Evolutionary conservation across 2,888 invertebrate species (phyloP), one percentile per base, ranked within the genome.

Genomic region (Campoplex nolae): DNA sequence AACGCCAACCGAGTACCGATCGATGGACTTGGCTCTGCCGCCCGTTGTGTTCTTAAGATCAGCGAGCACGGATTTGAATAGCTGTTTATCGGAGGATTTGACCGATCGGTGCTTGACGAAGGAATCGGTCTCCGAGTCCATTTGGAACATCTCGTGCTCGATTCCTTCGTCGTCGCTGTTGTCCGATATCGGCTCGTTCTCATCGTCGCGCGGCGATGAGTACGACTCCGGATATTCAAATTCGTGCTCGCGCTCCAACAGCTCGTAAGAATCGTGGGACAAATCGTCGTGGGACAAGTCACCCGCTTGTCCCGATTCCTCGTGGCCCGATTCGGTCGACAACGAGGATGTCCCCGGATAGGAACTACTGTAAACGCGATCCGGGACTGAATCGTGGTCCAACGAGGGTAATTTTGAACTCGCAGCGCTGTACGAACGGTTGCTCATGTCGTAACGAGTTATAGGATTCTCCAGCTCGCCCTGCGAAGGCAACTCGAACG

Each of bases 261-360:
- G 95, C 93, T 98, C 98, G 94, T 98, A 98, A 91, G 98, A 98
- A 94, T 98, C 98, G 94, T 98, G 98, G 51, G 98, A 97, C 48
- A 98, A 95, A 95, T 98, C 98, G 93, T 98, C 98, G 93, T 98
- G 98, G 13, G 98, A 98, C 86, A 97, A 95, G 90, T 96, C 96
- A 89, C 96, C 96, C 84, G 96, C 95, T 23, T 96, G 96, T n/a
- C 95, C 96, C 91, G 96, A 95, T 90, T 97, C 97, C 90, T 96
- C 95, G 91, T 94, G 94, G 75, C 94, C 94, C 48, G 96, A 96
- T 92, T 96, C 96, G 92, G 96, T 97, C 51, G 95, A 95, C 86
- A 95, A 94, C 83, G 96, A 96, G 6, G 96, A 96, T 77, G 97
- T 97, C 83, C 98, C 98, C 35, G 98, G 98, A 94, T 97, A 98